Base-by-base conservation (phyloP, 2,113 vertebrate species). In the Lucifuga dentata region DNA sequence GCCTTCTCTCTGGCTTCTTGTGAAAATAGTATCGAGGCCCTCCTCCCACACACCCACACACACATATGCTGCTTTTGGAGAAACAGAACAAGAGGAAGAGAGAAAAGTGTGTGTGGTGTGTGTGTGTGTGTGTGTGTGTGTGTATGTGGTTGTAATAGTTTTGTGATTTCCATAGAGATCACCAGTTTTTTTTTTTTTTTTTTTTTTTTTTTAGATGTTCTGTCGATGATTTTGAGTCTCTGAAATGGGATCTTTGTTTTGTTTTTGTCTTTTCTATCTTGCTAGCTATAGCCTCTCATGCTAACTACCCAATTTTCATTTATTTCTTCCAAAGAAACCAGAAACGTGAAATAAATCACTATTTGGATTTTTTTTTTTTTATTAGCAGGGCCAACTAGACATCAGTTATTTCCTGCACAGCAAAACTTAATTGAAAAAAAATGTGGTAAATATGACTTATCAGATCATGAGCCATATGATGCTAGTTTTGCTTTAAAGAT, bases 11-110 rank as follows among this genome's bases (percentile, higher is more conserved):
- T n/a, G 41, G 62, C 45, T 44, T 33, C 19, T 23, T 40, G 19
- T 61, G 72, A 63, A 74, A 84, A 69, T 52, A 53, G 50, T 32
- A 55, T 65, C 50, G n/a, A 62, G 16, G 24, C 45, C 29, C 35
- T 49, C 32, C 48, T 58, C 59, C 40, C 41, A 55, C 62, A 35
- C 29, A 76, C 19, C 29, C n/a, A 17, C 62, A 59, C 48, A 29
- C 50, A 56, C 56, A 62, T 57, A 59, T 73, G 58, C n/a, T 69
- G 13, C 21, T 39, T 36, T 40, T 29, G 20, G 39, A 32, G 19
- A 23, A 36, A 51, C n/a, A 3, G 35, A 3, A 40, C 49, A 44
- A 3, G 29, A 50, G 51, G n/a, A 59, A 15, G 39, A 74, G 2
- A 26, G n/a, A 39, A 11, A 58, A 35, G 26, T 29, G 26, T 29